Conservation (phyloP, 2,888 invertebrate genomes). For the Agrilus mali region DNA sequence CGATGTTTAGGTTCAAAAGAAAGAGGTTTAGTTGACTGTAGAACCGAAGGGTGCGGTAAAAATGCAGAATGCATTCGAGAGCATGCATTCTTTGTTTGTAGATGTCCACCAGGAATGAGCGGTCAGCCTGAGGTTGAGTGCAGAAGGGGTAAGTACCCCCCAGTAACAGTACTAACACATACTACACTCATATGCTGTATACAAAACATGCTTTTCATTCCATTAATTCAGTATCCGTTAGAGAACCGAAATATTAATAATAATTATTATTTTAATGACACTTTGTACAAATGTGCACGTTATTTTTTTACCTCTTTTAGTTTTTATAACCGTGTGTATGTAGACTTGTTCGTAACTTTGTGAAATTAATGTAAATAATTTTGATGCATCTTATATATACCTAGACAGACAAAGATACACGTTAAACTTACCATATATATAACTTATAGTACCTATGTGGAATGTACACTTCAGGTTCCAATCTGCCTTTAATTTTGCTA, state of each 20-base stretch:
- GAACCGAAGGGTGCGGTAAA: conserved; percentile 71
- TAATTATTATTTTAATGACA: conserved; percentile 12
- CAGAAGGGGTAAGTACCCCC: conserved; percentile 42
- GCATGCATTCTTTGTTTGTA: conserved; percentile 71
- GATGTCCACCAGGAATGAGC: conserved; percentile 62
- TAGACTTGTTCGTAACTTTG: conserved; percentile 3
- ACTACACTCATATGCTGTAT: conserved; percentile 15
- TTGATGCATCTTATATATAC: neutral
- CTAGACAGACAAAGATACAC: too few relatives aligned
- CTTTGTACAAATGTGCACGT: conserved; percentile 31
- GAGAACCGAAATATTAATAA: conserved; percentile 13
- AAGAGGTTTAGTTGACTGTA: conserved; percentile 58
- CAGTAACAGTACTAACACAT: conserved; percentile 1
- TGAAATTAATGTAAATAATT: conserved; percentile 1
- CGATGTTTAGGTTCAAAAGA: conserved; percentile 41
- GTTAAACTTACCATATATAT: conserved; percentile 7
- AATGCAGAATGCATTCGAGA: conserved; percentile 80
- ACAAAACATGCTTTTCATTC: conserved; percentile 19
- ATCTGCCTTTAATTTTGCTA: conserved; percentile 37
- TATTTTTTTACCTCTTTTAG: too few relatives aligned
- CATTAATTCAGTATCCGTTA: conserved; percentile 23
- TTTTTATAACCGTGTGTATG: conserved; percentile 5
- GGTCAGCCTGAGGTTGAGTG: conserved; percentile 63
- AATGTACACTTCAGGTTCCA: conserved; percentile 52
- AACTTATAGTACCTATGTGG: conserved; percentile 36